These are phyloP conservation scores for Pinctada fucata DNA, from an alignment of 2,888 invertebrate genomes.

Conservation along the genomic window DNA sequence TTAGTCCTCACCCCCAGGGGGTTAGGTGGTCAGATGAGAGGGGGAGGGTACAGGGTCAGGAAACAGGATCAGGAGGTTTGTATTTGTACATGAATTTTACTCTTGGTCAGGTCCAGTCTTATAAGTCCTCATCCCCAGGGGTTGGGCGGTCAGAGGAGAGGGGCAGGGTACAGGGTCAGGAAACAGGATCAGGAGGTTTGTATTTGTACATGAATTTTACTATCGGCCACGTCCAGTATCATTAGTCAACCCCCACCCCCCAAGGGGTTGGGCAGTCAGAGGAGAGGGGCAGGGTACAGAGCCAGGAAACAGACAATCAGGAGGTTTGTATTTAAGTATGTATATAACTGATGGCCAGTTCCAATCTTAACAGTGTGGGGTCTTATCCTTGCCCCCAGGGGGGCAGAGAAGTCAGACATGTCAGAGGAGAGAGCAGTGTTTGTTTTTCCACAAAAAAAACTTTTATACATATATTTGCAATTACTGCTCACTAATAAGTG, in stretches of 20 bases:
- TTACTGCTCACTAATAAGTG: no score
- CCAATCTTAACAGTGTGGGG: background rate
- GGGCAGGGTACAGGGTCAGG: background rate
- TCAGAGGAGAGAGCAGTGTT: background rate
- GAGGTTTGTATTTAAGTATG: background rate
- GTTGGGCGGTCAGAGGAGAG: background rate
- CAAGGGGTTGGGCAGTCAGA: background rate
- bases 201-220: background rate
- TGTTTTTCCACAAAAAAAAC: background rate
- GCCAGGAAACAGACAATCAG: background rate
- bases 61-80: background rate
- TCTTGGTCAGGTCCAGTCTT: background rate
- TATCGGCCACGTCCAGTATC: background rate
- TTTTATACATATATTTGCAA: no score
- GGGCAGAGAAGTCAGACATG: background rate
- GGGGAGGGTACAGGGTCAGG: background rate
- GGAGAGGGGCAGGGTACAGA: background rate
- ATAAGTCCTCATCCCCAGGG: background rate
- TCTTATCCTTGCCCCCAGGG: background rate
- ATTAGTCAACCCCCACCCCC: slow-evolving; percentile 2
- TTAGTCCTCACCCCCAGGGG: background rate
- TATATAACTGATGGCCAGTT: background rate
- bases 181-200: background rate
- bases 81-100: background rate
- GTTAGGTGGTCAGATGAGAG: background rate